A percentile compares a stretch with the other conserved stretches of the same genome.
Evolutionary conservation across 2,888 invertebrate species (phyloP).

Genomic region (Epirrhoe alternata): DNA sequence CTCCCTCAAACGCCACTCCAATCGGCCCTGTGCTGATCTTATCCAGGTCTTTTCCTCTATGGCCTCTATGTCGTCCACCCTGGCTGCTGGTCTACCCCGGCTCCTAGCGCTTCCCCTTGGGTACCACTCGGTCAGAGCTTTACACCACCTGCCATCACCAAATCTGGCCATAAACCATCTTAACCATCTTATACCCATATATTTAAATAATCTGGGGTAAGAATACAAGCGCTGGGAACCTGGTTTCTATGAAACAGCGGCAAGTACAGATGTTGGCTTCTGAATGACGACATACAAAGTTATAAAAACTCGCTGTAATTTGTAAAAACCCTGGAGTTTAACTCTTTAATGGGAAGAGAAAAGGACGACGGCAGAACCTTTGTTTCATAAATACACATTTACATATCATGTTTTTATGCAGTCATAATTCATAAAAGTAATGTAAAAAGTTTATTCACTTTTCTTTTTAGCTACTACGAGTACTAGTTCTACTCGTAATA

Average conservation of each 20-base stretch:
- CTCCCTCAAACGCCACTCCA: too few species aligned
- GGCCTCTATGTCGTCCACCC: too few species aligned
- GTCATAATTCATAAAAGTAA: slow-evolving; percentile 6
- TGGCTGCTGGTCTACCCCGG: too few species aligned
- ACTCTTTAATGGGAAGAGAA: slow-evolving; percentile 25
- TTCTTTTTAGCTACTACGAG: too few species aligned
- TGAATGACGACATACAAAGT: slow-evolving; percentile 31
- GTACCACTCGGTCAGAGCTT: too few species aligned
- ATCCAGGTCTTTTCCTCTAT: too few species aligned
- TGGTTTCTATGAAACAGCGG: slow-evolving; percentile 13
- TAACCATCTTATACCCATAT: too few species aligned
- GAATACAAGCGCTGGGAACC: background rate
- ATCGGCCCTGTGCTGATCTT: too few species aligned
- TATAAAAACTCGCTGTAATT: slow-evolving; percentile 27
- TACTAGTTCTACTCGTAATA: too few species aligned
- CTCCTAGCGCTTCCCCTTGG: too few species aligned
- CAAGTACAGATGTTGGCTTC: slow-evolving; percentile 19
- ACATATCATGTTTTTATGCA: slow-evolving; percentile 15
- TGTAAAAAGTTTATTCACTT: background rate
- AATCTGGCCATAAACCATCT: too few species aligned
- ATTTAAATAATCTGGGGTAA: background rate
- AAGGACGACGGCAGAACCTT: slow-evolving; percentile 15
- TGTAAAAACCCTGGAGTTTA: slow-evolving; percentile 20
- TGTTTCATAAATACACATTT: slow-evolving; percentile 22
- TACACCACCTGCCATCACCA: too few species aligned